Conservation (phyloP, 2,888 invertebrate genomes). For the Chaetogeoica ovagalla region DNA sequence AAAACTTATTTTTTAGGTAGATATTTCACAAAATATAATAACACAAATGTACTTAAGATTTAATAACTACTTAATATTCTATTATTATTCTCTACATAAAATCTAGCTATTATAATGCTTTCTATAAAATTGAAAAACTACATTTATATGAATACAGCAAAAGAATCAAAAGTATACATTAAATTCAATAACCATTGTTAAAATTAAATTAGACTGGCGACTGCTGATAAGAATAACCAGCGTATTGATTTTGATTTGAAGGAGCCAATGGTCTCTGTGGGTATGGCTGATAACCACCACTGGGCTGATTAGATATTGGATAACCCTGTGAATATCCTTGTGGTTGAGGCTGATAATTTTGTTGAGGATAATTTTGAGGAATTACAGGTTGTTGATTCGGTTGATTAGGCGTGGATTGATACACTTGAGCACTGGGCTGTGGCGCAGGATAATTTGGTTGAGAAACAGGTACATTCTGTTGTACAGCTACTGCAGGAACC, state of each 20-base stretch:
- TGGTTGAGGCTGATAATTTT: slow-evolving; percentile 64
- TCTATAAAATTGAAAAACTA: neutral
- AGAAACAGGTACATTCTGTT: slow-evolving; percentile 48
- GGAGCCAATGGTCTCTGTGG: slow-evolving; percentile 68
- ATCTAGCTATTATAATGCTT: neutral
- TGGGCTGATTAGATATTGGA: slow-evolving; percentile 58
- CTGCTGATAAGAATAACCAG: slow-evolving; percentile 77
- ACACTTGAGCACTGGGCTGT: slow-evolving; percentile 63
- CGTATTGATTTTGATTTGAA: slow-evolving; percentile 68
- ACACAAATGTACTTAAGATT: too few relatives aligned
- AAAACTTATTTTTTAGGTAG: too few relatives aligned
- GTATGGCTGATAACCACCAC: slow-evolving; percentile 65
- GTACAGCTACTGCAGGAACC: slow-evolving; percentile 59
- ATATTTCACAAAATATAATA: too few relatives aligned
- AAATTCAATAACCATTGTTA: neutral
- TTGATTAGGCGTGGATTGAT: slow-evolving; percentile 64
- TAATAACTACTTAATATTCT: too few relatives aligned
- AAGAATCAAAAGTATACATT: neutral
- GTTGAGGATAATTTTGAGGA: slow-evolving; percentile 67
- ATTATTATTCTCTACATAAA: too few relatives aligned
- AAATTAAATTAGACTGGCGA: slow-evolving; percentile 66
- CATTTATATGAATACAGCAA: too few relatives aligned
- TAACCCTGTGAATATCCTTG: slow-evolving; percentile 59
- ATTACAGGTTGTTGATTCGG: slow-evolving; percentile 66
- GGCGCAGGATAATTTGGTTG: too few relatives aligned